Conservation (phyloP, 2,113 vertebrate genomes). For the Thinocorus orbignyianus region DNA sequence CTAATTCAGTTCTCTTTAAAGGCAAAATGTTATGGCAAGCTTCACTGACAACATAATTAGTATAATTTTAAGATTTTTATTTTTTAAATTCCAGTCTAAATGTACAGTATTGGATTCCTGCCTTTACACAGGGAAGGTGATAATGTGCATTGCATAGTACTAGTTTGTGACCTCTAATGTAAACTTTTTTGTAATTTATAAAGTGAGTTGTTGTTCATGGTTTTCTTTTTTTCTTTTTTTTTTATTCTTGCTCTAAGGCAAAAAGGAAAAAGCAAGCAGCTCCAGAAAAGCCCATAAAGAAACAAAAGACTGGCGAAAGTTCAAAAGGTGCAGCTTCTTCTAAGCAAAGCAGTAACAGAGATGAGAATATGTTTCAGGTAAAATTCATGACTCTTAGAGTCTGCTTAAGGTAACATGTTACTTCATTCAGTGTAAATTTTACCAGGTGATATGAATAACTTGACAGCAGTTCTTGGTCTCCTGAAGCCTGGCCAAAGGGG, state of each 20-base stretch:
- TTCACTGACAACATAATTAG: background rate
- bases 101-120: background rate
- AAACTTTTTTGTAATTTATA: background rate
- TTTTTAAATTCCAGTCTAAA: background rate
- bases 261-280: conserved; percentile 89
- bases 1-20: background rate
- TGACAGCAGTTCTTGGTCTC: background rate
- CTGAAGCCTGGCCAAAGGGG: background rate
- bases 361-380: conserved; percentile 98
- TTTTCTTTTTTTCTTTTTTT: background rate
- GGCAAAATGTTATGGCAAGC: background rate
- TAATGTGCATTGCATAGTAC: background rate
- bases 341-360: conserved; percentile 80
- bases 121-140: background rate
- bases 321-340: conserved; percentile 88
- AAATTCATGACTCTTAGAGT: background rate
- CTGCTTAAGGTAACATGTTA: background rate
- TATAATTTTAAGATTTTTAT: background rate
- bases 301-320: conserved; percentile 90
- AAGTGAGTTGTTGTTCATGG: background rate
- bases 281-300: conserved; percentile 89
- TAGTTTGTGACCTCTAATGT: background rate
- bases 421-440: background rate
- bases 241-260: conserved; percentile 71
- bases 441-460: background rate